phyloP scores from a whole-genome alignment of 2,797 vertebrate species.

The Diplodus sargus region DNA sequence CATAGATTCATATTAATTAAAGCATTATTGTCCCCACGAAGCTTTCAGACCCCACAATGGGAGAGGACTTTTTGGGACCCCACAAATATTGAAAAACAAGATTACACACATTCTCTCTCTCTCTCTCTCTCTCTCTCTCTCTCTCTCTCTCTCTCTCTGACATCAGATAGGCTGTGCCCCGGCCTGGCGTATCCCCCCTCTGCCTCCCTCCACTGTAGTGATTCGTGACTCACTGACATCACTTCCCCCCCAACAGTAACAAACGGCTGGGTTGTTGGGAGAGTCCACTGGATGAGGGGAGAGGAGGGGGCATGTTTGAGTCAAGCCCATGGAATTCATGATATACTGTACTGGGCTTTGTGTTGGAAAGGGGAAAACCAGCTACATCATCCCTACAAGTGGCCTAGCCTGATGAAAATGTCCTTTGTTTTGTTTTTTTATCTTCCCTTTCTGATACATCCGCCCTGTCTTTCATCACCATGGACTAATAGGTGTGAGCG shows the following conservation, averaged over 20 bases:
- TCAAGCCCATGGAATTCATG: slow-evolving; percentile 81
- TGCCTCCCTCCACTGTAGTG: slow-evolving; percentile 31
- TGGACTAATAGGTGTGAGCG: slow-evolving; percentile 60
- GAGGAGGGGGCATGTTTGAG: slow-evolving; percentile 62
- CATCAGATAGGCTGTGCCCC: slow-evolving; percentile 77
- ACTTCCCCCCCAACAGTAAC: slow-evolving; percentile 82
- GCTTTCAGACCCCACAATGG: no score
- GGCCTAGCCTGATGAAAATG: slow-evolving; percentile 54
- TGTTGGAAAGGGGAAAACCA: slow-evolving; percentile 82
- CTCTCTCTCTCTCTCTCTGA: slow-evolving; percentile 57
- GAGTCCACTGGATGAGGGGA: slow-evolving; percentile 72
- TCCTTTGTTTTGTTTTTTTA: slow-evolving; percentile 60
- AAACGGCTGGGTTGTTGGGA: slow-evolving; percentile 82
- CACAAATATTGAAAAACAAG: no score
- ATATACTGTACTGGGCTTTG: slow-evolving; percentile 79
- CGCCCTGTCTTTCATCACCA: slow-evolving; percentile 52
- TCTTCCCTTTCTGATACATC: slow-evolving; percentile 18
- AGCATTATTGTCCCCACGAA: no score
- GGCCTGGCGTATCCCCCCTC: slow-evolving; percentile 60
- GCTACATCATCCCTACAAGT: slow-evolving; percentile 71
- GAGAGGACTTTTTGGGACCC: no score
- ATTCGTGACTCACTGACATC: slow-evolving; percentile 80
- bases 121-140: slow-evolving; percentile 32
- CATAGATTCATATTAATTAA: no score
- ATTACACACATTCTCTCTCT: slow-evolving; percentile 25